A percentile compares a stretch with the other conserved stretches of the same genome.
phyloP scores from a whole-genome alignment of 2,113 vertebrate genomes.

The Ailurus styani region DNA sequence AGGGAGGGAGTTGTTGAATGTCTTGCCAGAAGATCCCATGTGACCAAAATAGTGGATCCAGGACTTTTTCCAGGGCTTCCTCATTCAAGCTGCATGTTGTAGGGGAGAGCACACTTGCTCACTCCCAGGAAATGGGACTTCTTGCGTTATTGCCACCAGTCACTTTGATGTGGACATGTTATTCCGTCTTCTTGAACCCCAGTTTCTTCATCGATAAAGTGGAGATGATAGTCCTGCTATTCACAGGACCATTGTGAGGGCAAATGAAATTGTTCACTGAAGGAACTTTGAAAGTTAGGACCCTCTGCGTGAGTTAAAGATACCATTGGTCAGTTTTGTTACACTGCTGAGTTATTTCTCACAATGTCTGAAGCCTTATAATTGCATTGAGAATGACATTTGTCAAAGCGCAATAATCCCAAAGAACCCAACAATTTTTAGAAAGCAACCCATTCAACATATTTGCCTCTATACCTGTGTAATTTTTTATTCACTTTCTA shows the following conservation, averaged over 20 bases:
- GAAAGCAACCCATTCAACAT: background rate
- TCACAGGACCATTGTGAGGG: background rate
- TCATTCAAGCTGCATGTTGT: background rate
- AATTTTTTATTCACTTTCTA: background rate
- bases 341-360: background rate
- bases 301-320: background rate
- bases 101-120: background rate
- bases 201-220: background rate
- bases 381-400: background rate
- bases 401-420: background rate
- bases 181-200: background rate
- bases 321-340: background rate
- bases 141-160: rapidly evolving
- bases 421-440: background rate
- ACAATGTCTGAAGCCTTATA: background rate
- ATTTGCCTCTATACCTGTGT: background rate
- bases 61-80: background rate
- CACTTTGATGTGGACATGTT: background rate
- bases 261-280: background rate
- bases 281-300: background rate
- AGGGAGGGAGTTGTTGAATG: background rate
- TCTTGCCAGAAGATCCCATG: background rate
- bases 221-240: background rate
- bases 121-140: background rate
- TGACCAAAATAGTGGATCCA: background rate